Evolutionary conservation across 1,140 invertebrate genomes (phyloP), one percentile per base, ranked within the genome.

Genomic region (Cydia fagiglandana): DNA sequence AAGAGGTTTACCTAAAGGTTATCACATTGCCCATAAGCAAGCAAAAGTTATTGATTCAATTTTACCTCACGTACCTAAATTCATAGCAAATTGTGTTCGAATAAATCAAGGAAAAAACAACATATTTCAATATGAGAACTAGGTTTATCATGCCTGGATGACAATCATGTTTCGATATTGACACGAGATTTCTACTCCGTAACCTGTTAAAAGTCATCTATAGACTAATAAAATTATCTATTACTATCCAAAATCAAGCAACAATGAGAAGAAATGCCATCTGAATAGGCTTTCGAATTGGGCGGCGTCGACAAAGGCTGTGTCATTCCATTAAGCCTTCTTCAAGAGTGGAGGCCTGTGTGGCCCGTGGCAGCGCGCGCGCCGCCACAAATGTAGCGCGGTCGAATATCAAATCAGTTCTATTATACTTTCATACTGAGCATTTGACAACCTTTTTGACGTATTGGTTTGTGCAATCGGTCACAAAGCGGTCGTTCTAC

Each of bases 291-390:
- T 89, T 91, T 89, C 86, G 88, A 91, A 91, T 91, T 92, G 90
- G 91, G 89, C 91, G 91, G 91, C 89, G 85, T 81, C 86, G 78
- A 91, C 90, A 92, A 92, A 91, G 91, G 86, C 84, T 83, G 81
- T 91, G 91, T 92, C 91, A 92, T 89, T 91, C 91, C 87, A 91
- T 92, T 91, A 91, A 90, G 89, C 88, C 88, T 91, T 85, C 91
- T 92, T 92, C 86, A 91, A 91, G 87, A 82, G 76, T 86, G 79
- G 20, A 61, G 56, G 82, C 84, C 85, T 91, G 89, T 91, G 91
- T 92, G 91, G 89, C 90, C 83, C 89, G 86, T 84, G 85, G 89
- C 90, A 88, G 89, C 90, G 91, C 91, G n/a, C 88, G 89, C 84
- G 70, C 47, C 74, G 80, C 77, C 79, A 78, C 80, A 76, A 81